Conservation (phyloP, 2,113 vertebrate genomes). For the Lagopus leucura region DNA sequence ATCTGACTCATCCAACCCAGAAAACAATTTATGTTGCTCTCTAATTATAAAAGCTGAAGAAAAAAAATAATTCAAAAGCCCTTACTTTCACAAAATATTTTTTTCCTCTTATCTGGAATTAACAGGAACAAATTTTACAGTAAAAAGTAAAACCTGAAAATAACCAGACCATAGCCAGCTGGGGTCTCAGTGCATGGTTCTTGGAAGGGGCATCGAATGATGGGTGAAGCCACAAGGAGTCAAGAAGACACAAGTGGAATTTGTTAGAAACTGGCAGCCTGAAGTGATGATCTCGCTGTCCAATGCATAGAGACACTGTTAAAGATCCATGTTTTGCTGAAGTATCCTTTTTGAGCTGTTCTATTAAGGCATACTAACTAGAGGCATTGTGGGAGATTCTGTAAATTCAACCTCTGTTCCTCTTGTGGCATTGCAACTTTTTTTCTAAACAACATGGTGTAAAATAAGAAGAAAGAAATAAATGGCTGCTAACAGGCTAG, state of each 20-base stretch:
- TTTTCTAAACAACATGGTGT: background rate
- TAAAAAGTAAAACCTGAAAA: background rate
- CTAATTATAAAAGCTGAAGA: conserved; percentile 37
- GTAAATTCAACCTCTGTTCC: background rate
- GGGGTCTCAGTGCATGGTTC: background rate
- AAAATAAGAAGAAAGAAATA: background rate
- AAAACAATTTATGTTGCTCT: background rate
- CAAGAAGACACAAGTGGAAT: background rate
- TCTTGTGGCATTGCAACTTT: background rate
- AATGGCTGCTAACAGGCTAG: background rate
- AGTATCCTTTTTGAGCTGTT: background rate
- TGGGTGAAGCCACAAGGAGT: background rate
- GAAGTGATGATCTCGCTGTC: background rate
- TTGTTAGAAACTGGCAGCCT: background rate
- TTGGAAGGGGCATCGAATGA: background rate
- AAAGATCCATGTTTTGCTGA: background rate
- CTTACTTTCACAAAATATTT: background rate
- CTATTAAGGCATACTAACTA: background rate
- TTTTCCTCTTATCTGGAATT: background rate
- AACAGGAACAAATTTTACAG: conserved; percentile 14
- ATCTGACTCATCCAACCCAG: conserved; percentile 53
- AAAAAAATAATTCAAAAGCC: background rate
- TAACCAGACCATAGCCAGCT: background rate
- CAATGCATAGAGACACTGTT: background rate
- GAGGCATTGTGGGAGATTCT: background rate